Base-by-base conservation (phyloP, 2,797 vertebrate species). In the Simalia tracyae region DNA sequence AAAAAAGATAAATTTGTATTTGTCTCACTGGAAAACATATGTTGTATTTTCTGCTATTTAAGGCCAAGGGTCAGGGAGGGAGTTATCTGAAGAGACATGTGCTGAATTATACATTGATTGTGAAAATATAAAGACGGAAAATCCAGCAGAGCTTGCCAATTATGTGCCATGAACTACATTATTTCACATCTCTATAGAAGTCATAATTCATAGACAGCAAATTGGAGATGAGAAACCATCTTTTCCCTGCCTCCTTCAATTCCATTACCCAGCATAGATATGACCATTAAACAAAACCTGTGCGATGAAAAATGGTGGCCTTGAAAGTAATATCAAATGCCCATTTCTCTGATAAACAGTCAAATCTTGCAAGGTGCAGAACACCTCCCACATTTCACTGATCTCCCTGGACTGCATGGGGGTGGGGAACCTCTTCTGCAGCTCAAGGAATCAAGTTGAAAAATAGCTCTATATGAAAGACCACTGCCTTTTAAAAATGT, bases 1-100 rank as follows among this genome's bases (percentile, higher is more conserved):
- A 97, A 96, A 95, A 95, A 31, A 97, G 95, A 96, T 84, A 94
- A 95, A 95, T 95, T 96, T 97, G 95, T 97, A 89, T 97, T 97
- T 97, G 97, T 97, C 97, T 98, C 95, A 84, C 97, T 97, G 97
- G 97, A 98, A 98, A 97, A 97, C 96, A 95, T 24, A 91, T 95
- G 96, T 94, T 97, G 95, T 96, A 91, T 96, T 96, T 97, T 97
- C 95, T 97, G 96, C 96, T 97, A 93, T 97, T 97, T 97, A 97
- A 97, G 97, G 97, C 95, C 95, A 95, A 93, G 64, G 97, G 97
- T 97, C 97, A 97, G 95, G 93, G 95, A 94, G 95, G 95, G 96
- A 97, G 97, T 96, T 95, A 96, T 95, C 96, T 95, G 95, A 92
- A 94, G 87, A 96, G 97, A 96, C 96, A 97, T 88, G 87, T 90